Conservation (phyloP, 23 tunicate species). For the Ascidia mentula region DNA sequence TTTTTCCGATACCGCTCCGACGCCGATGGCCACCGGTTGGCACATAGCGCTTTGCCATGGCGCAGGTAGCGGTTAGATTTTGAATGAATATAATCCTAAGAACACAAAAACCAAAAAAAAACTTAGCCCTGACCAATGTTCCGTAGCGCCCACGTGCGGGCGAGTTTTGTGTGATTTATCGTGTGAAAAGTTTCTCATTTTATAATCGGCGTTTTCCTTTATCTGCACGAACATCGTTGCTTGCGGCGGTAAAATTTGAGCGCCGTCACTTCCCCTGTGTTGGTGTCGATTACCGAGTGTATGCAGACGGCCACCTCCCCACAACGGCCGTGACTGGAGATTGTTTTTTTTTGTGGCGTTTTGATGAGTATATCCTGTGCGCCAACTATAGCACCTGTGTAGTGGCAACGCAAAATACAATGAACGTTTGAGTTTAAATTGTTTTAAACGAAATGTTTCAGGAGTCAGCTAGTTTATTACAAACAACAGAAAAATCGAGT, state of each 20-base stretch:
- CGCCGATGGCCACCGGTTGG: background rate
- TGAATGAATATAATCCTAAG: background rate
- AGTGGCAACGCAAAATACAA: background rate
- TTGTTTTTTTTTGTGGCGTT: no score
- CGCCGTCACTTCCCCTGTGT: background rate
- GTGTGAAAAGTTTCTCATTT: background rate
- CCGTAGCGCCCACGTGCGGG: background rate
- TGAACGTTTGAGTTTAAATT: no score
- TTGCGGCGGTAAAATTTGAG: background rate
- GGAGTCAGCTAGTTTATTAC: no score
- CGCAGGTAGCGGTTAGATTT: background rate
- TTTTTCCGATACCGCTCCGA: background rate
- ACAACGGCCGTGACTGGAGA: no score
- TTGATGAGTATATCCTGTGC: no score
- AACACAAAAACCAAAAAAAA: background rate
- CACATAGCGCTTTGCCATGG: conserved; percentile 1
- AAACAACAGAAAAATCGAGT: no score
- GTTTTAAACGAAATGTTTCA: no score
- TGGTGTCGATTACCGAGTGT: no score
- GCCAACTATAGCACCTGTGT: background rate
- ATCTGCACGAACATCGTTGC: background rate
- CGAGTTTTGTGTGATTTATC: background rate
- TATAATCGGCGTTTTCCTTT: background rate
- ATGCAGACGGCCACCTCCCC: no score
- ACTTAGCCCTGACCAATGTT: background rate